Conservation (phyloP, 2,797 vertebrate genomes). For the Hemibagrus guttatus region DNA sequence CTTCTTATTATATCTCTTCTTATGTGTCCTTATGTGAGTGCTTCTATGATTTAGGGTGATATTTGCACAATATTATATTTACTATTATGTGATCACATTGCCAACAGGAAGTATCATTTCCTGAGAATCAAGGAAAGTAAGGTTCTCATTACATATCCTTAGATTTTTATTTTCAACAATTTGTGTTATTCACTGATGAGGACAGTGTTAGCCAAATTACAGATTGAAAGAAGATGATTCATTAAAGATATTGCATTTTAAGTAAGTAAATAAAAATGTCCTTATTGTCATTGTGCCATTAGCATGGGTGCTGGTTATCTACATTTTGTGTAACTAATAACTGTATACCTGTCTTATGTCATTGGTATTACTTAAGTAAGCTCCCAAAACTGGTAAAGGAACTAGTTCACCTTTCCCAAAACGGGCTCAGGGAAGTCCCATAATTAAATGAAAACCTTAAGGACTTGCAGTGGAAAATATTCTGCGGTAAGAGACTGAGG, state of each 20-base stretch:
- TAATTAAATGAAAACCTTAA: conserved; percentile 5
- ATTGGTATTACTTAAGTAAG: background rate
- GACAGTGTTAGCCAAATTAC: background rate
- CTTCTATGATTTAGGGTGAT: background rate
- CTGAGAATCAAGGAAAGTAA: background rate
- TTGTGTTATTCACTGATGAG: background rate
- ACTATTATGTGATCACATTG: too few relatives aligned
- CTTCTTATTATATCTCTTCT: background rate
- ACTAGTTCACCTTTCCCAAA: background rate
- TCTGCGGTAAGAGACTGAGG: conserved; percentile 8
- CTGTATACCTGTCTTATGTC: background rate
- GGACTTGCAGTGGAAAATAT: conserved; percentile 9
- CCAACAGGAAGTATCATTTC: background rate
- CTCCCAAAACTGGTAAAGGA: background rate
- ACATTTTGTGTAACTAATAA: background rate
- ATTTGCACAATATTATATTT: background rate
- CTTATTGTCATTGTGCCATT: background rate
- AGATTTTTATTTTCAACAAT: background rate
- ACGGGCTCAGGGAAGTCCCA: background rate
- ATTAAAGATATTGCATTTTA: background rate
- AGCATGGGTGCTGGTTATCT: background rate
- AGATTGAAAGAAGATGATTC: background rate
- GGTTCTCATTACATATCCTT: background rate
- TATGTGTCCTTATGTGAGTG: background rate
- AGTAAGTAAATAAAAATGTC: background rate